A percentile compares a stretch with the other conserved stretches of the same genome.
Evolutionary conservation across 1,140 invertebrate genomes (phyloP).

Genomic region (Saccostrea glomerata): DNA sequence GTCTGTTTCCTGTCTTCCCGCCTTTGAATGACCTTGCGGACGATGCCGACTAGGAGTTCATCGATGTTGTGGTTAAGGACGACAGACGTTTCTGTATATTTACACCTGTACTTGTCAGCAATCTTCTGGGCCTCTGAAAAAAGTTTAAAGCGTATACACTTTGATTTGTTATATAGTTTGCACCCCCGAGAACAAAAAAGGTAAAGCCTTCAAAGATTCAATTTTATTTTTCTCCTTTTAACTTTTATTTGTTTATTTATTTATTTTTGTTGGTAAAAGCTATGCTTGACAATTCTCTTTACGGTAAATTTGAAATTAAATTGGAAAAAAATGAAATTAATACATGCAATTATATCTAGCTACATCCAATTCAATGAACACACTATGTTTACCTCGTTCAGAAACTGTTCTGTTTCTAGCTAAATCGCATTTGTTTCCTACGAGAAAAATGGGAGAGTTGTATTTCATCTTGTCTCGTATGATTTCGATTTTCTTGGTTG

Average conservation of each 20-base stretch:
- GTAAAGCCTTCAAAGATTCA: no score
- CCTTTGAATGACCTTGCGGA: slow-evolving; percentile 72
- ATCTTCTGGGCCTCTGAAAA: slow-evolving; percentile 75
- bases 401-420: slow-evolving; percentile 14
- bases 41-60: slow-evolving; percentile 88
- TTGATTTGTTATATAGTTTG: no score
- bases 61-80: slow-evolving; percentile 90
- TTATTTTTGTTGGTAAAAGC: no score
- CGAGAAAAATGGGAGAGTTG: background rate
- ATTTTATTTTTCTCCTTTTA: no score
- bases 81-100: slow-evolving; percentile 90
- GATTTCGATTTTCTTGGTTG: slow-evolving; percentile 66
- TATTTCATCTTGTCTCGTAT: slow-evolving; percentile 60
- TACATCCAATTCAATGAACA: no score
- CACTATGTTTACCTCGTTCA: background rate
- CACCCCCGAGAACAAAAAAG: no score
- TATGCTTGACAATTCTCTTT: no score
- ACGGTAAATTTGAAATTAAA: no score
- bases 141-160: no score
- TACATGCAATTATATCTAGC: no score
- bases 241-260: no score
- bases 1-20: slow-evolving; percentile 6
- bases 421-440: slow-evolving; percentile 28
- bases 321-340: no score
- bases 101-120: slow-evolving; percentile 86